These are phyloP conservation scores for Talpa occidentalis DNA, from an alignment of 2,113 vertebrate species.

Conservation along the genomic window DNA sequence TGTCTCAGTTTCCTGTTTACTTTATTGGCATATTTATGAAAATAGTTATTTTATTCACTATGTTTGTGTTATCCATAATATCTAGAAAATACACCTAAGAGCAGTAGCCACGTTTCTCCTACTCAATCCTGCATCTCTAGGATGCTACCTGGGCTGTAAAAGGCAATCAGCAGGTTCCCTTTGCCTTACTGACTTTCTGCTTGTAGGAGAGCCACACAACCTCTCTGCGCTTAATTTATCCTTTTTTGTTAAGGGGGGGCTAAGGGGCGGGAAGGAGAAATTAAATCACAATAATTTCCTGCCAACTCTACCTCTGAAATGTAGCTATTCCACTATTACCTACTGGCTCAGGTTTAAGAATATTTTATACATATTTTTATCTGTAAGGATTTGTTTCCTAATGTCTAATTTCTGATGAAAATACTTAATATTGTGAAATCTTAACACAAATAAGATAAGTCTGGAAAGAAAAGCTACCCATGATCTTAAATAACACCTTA, in stretches of 20 bases:
- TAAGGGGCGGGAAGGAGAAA: too few relatives aligned
- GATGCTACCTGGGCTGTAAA: too few relatives aligned
- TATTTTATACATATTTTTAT: neutral
- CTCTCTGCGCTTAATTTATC: neutral
- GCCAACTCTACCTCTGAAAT: neutral
- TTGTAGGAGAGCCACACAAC: neutral
- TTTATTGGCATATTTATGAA: neutral
- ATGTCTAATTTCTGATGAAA: neutral
- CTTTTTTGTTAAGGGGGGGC: neutral
- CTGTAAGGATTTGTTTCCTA: neutral
- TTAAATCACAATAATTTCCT: constrained; percentile 17
- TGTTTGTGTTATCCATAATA: neutral
- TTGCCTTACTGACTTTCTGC: neutral
- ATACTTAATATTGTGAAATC: neutral
- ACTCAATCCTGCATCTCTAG: neutral
- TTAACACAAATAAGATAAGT: neutral
- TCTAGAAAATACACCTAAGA: neutral
- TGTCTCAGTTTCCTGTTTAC: neutral
- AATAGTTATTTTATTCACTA: neutral
- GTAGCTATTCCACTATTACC: neutral
- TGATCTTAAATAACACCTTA: neutral
- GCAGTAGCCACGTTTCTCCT: neutral
- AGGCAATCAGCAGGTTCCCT: neutral
- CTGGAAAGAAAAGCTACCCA: neutral
- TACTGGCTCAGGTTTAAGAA: neutral